Percentiles rank a stretch among this genome's conserved stretches.
phyloP scores from a whole-genome alignment of 1,140 invertebrate species.

The Nautilus pompilius region DNA sequence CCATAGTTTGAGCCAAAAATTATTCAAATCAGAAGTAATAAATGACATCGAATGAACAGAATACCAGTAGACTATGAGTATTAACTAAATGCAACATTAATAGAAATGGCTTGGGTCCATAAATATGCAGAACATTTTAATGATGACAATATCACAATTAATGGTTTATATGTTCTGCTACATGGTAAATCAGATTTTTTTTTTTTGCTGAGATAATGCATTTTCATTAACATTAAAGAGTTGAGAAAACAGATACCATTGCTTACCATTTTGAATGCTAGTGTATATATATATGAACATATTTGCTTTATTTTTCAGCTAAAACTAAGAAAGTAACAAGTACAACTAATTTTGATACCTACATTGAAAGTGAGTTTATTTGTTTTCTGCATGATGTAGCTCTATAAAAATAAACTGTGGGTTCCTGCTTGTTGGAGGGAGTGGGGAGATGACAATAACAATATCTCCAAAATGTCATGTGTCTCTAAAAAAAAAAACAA shows the following conservation, averaged over 20 bases:
- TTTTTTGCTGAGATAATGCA: not conserved
- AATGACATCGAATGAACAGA: no score
- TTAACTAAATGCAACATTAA: no score
- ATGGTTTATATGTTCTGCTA: not conserved
- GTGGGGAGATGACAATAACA: no score
- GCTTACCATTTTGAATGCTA: not conserved
- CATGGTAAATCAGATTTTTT: not conserved
- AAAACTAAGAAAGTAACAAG: constrained; percentile 25
- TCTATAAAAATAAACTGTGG: not conserved
- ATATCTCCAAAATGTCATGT: not conserved
- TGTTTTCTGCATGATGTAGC: constrained; percentile 4
- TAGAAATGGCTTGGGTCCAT: no score
- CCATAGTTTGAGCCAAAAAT: no score
- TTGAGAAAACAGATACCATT: not conserved
- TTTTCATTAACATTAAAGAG: no score
- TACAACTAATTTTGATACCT: constrained; percentile 38
- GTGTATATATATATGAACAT: not conserved
- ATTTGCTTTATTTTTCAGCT: constrained; percentile 23
- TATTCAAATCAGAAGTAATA: no score
- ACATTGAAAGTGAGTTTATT: constrained; percentile 34
- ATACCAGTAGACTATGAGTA: no score
- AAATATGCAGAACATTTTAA: not conserved
- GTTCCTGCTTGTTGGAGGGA: no score
- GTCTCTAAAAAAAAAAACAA: not conserved
- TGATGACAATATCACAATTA: not conserved